phyloP scores from a whole-genome alignment of 2,888 invertebrate genomes.

The Drosophila pseudotakahashii region DNA sequence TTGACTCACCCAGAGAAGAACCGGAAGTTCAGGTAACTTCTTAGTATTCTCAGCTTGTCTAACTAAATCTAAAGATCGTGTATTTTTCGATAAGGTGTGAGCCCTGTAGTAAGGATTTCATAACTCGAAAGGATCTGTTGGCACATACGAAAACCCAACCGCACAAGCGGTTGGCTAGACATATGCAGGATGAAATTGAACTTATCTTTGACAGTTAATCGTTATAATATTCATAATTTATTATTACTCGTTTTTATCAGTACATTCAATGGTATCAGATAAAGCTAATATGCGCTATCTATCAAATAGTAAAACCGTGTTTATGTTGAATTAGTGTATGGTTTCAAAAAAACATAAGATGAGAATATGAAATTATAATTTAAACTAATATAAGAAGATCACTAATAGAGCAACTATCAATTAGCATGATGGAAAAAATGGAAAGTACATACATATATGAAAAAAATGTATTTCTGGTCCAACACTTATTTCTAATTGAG shows the following conservation, averaged over 20 bases:
- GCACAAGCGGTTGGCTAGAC: slow-evolving; percentile 34
- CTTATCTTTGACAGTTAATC: slow-evolving; percentile 15
- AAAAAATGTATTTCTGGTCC: no score
- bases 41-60: background rate
- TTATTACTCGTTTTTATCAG: background rate
- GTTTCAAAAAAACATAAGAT: background rate
- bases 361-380: no score
- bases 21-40: slow-evolving; percentile 7
- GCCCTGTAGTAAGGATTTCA: slow-evolving; percentile 47
- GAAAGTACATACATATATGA: no score
- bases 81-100: slow-evolving; percentile 51
- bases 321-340: background rate
- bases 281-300: background rate
- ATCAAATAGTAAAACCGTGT: no score
- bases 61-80: background rate
- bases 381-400: no score
- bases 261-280: background rate
- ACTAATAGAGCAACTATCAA: no score
- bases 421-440: no score
- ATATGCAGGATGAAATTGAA: slow-evolving; percentile 44
- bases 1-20: slow-evolving; percentile 22
- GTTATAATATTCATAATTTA: background rate
- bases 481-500: no score
- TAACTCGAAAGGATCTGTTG: slow-evolving; percentile 16
- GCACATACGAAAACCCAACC: slow-evolving; percentile 42